Evolutionary conservation across 2,888 invertebrate species (phyloP), one percentile per base, ranked within the genome.

Genomic region (Drosophila algonquin): DNA sequence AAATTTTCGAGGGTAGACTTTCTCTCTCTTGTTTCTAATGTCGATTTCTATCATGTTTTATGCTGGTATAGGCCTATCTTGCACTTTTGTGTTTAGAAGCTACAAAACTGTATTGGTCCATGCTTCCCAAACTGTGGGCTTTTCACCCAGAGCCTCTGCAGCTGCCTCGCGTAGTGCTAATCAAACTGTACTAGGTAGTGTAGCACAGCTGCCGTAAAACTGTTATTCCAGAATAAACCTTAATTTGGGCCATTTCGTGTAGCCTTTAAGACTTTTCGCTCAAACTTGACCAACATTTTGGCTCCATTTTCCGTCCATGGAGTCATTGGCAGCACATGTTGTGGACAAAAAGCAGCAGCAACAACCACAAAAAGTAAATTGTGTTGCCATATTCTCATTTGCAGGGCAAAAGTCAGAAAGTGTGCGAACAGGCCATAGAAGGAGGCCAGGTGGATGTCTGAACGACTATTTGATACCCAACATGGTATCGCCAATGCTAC

Each of bases 351-450:
- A 24, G n/a, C 24, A 40, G 35, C 12, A 48, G 14, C 12, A 24
- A 48, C 48, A 57, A 35, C 47, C 18, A n/a, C n/a, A 57, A 47
- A 18, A 57, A 57, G 47, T 57, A 47, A 30, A 63, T 63, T 50
- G 50, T 50, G 63, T 64, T 65, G 54, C 53, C 46, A 53, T 65
- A 53, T 64, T 64, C 53, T 35, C 67, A 64, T 64, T 65, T 64
- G 35, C 46, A 64, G 46, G 7, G 46, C 18, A 12, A 21, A 47
- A 40, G 52, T 47, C 27, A 12, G 47, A 65, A 64, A 52, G 45
- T 65, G 45, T 10, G 32, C 18, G 12, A 16, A 14, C 32, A 55
- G 46, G 46, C 32, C 2, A 32, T 10, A 14, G 8, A 24, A 5
- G 6, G 14, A 27, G 6, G 14, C 1, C 24, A 44, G 16, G 14